Evolutionary conservation across 2,113 vertebrate genomes (phyloP).

Genomic region (Noctilio leporinus): DNA sequence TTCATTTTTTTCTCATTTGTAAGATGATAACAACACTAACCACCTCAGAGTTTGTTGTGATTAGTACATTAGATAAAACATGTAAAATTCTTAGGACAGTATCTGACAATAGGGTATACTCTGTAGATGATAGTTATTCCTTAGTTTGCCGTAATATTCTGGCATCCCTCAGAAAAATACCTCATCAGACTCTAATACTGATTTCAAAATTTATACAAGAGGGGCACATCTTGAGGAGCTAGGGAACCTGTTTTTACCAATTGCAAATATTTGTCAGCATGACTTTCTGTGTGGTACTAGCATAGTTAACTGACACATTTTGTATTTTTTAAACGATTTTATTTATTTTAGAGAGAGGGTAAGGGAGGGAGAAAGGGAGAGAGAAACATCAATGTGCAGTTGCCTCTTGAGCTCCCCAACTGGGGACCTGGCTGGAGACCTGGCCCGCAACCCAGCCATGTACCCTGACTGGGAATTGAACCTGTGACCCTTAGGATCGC

Average conservation of each 20-base stretch:
- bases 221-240: not conserved
- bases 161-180: not conserved
- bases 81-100: not conserved
- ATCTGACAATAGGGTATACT: not conserved
- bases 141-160: not conserved
- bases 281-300: not conserved
- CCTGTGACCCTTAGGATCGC: too few relatives aligned
- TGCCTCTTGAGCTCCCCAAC: too few relatives aligned
- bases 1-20: not conserved
- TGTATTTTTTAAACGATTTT: too few relatives aligned
- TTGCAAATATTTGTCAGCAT: constrained; percentile 5
- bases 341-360: too few relatives aligned
- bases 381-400: too few relatives aligned
- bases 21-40: not conserved
- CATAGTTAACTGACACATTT: not conserved
- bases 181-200: not conserved
- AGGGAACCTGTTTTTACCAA: not conserved
- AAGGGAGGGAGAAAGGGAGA: too few relatives aligned
- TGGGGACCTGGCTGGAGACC: too few relatives aligned
- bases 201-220: not conserved
- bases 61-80: not conserved
- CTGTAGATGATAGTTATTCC: not conserved
- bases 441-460: too few relatives aligned
- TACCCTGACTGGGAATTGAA: too few relatives aligned
- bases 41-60: not conserved